phyloP scores from a whole-genome alignment of 2,888 invertebrate genomes.

The Ophion costatus region DNA sequence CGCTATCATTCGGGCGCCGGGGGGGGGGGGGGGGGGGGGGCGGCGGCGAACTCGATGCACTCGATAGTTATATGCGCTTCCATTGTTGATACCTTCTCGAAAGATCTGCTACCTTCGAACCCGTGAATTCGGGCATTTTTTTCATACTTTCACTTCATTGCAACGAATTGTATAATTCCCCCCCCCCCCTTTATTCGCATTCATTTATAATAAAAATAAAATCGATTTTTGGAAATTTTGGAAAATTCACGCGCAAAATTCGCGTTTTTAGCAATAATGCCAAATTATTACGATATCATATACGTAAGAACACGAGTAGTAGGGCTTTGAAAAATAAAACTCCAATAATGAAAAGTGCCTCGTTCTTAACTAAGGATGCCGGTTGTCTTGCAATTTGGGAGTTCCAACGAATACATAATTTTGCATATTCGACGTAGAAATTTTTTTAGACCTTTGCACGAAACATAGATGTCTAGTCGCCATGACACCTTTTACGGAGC shows the following conservation, averaged over 20 bases:
- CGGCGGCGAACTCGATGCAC: conserved; percentile 17
- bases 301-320: background rate
- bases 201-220: background rate
- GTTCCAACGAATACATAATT: background rate
- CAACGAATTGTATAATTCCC: background rate
- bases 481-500: conserved; percentile 27
- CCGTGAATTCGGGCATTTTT: conserved; percentile 1
- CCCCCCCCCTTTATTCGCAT: background rate
- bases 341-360: background rate
- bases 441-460: too few species aligned
- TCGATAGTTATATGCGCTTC: conserved; percentile 7
- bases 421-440: background rate
- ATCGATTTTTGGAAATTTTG: background rate
- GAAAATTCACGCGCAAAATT: background rate
- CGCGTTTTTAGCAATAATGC: background rate
- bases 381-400: background rate
- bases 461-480: conserved; percentile 2
- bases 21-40: background rate
- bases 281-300: background rate
- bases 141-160: conserved; percentile 3
- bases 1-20: conserved; percentile 11
- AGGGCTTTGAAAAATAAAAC: background rate
- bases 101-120: conserved; percentile 9
- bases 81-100: conserved; percentile 23
- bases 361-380: background rate